These are phyloP conservation scores for Podabrus alpinus DNA, from an alignment of 2,888 invertebrate species.

Conservation along the genomic window DNA sequence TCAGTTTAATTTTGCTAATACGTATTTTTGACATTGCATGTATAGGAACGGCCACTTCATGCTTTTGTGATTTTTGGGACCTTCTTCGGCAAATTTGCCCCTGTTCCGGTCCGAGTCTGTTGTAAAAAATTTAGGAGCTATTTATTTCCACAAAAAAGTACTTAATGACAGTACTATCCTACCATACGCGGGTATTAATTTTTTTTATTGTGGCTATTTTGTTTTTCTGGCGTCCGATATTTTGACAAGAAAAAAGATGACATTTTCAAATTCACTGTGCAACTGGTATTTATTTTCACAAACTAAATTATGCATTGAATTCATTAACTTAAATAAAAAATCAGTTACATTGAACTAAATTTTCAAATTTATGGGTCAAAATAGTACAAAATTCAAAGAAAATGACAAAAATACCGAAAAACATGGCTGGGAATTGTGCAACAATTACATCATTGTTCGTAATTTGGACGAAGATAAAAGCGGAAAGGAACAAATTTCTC, in stretches of 20 bases:
- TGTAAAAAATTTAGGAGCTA: too few relatives aligned
- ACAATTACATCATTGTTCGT: not conserved
- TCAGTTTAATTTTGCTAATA: too few relatives aligned
- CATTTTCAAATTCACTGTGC: not conserved
- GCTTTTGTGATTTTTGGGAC: too few relatives aligned
- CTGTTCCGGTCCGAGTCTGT: too few relatives aligned
- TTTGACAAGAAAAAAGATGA: not conserved
- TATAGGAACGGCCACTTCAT: too few relatives aligned
- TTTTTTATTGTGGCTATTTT: not conserved
- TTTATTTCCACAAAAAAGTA: too few relatives aligned
- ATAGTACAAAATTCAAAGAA: not conserved
- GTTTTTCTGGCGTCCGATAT: not conserved
- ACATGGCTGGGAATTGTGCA: not conserved
- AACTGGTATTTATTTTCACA: not conserved
- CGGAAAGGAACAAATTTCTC: not conserved
- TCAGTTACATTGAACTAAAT: not conserved
- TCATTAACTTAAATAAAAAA: not conserved
- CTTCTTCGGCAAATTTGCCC: too few relatives aligned
- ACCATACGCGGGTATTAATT: too few relatives aligned
- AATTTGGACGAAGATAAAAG: not conserved
- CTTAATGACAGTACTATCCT: too few relatives aligned
- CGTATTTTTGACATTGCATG: too few relatives aligned
- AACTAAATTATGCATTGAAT: not conserved
- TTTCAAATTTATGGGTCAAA: not conserved
- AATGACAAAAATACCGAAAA: not conserved